Conservation (phyloP, 2,888 invertebrate genomes). For the Lydus trimaculatus region DNA sequence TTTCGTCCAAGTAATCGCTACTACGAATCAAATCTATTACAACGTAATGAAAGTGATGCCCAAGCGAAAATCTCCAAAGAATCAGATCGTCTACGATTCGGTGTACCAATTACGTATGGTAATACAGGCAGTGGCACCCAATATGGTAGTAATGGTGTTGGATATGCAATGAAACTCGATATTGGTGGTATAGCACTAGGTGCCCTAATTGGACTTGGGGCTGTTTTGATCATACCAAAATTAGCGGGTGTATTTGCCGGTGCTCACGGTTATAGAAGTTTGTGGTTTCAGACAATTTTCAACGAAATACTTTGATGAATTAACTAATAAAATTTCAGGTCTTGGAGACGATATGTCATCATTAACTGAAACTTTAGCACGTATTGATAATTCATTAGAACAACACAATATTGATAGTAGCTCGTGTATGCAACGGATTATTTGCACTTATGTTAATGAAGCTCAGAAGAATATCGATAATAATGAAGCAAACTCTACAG, state of each 20-base stretch:
- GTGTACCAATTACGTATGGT: constrained; percentile 63
- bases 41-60: constrained; percentile 31
- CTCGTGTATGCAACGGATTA: constrained; percentile 73
- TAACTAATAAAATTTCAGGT: constrained; percentile 43
- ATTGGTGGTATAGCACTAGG: constrained; percentile 83
- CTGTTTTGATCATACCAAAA: constrained; percentile 81
- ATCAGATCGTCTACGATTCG: constrained; percentile 63
- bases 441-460: constrained; percentile 76
- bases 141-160: constrained; percentile 62
- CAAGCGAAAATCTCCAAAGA: constrained; percentile 45
- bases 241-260: constrained; percentile 74
- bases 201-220: constrained; percentile 81
- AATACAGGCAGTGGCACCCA: constrained; percentile 57
- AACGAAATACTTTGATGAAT: neutral
- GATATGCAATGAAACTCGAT: constrained; percentile 76
- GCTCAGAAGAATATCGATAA: constrained; percentile 70
- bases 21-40: constrained; percentile 51
- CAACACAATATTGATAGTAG: constrained; percentile 77
- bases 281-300: neutral
- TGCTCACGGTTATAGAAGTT: constrained; percentile 73
- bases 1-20: constrained; percentile 61
- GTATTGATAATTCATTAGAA: constrained; percentile 71
- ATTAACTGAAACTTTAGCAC: constrained; percentile 69
- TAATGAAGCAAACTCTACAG: constrained; percentile 71
- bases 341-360: constrained; percentile 61